Conservation (phyloP, 2,797 vertebrate species). For the Channa striata region DNA sequence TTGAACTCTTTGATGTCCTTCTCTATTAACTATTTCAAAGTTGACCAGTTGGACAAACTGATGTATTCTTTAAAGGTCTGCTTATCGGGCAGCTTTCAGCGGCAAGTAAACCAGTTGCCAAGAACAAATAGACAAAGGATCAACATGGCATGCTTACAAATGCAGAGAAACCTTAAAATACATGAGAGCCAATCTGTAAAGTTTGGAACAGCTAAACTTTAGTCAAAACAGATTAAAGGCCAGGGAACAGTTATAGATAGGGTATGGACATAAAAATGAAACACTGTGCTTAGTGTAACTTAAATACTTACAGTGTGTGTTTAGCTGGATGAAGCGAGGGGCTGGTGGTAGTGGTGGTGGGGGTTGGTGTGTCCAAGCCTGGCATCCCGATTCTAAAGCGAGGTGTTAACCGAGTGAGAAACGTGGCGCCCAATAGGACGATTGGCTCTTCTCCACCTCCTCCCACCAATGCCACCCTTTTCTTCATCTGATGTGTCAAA, state of each 20-base stretch:
- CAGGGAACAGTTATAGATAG: slow-evolving; percentile 16
- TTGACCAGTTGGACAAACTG: slow-evolving; percentile 51
- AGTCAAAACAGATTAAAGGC: slow-evolving; percentile 56
- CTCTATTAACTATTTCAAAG: slow-evolving; percentile 10
- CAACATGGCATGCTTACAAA: slow-evolving; percentile 40
- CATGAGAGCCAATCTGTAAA: slow-evolving; percentile 26
- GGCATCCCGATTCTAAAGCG: slow-evolving; percentile 75
- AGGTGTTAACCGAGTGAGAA: slow-evolving; percentile 87
- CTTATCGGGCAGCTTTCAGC: slow-evolving; percentile 42
- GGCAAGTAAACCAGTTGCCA: slow-evolving; percentile 52
- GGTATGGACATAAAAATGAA: slow-evolving; percentile 19
- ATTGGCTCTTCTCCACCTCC: slow-evolving; percentile 83
- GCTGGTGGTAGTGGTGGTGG: slow-evolving; percentile 16
- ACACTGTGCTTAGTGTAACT: slow-evolving; percentile 22
- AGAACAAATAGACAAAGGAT: slow-evolving; percentile 58
- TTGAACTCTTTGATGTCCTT: too few species aligned
- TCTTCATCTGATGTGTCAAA: slow-evolving; percentile 86
- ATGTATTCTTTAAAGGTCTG: slow-evolving; percentile 46
- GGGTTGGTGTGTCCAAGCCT: slow-evolving; percentile 63
- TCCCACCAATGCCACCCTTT: slow-evolving; percentile 74
- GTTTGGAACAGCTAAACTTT: slow-evolving; percentile 11
- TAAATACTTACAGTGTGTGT: slow-evolving; percentile 46
- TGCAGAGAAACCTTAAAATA: slow-evolving; percentile 43
- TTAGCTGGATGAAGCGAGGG: slow-evolving; percentile 28
- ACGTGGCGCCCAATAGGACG: slow-evolving; percentile 72